Base-by-base conservation (phyloP, 2,113 vertebrate species). In the Passer montanus region DNA sequence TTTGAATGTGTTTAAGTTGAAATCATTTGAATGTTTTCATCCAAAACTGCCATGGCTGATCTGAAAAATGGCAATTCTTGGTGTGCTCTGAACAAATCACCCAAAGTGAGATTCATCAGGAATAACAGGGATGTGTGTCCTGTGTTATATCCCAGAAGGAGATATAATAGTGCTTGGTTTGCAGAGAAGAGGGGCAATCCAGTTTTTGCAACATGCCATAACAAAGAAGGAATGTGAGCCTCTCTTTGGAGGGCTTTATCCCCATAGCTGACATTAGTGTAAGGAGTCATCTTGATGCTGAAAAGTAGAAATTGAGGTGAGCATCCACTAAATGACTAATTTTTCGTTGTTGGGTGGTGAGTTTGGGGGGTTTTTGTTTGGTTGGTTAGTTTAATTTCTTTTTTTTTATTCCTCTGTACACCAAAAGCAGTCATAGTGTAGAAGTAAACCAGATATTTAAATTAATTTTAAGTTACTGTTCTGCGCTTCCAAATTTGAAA, bases 321-420 rank as follows among this genome's bases (percentile, higher is more conserved):
- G 33, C 43, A 44, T 39, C 33, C 50, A 52, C 27, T 52, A 28
- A 73, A 43, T 37, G 24, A 16, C 31, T 80, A 50, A 31, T 46
- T 52, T 18, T 39, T 84, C 59, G 7, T 4, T 19, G 31, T 18
- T 77, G 27, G 7, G 11, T 52, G 63, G 46, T 2, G 13, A 23
- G 7, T 6, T 50, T 3, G 35, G 21, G 5, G 4, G 5, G 3
- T 2, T 33, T 47, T 56, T 49, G 21, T 1, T 28, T 46, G 12
- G 1, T 67, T 43, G 13, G 0, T 76, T 52, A 4, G 15, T 58
- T 74, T 24, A 0, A 26, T 3, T 1, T 35, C 31, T 67, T 27
- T 74, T 73, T 64, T 72, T 77, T 60, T 11, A 44, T 90, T 88
- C 24, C 15, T 81, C 26, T 17, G 1, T n/a, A 33, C 37, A 21